Evolutionary conservation across 2,797 vertebrate genomes (phyloP).

Genomic region (Balearica regulorum): DNA sequence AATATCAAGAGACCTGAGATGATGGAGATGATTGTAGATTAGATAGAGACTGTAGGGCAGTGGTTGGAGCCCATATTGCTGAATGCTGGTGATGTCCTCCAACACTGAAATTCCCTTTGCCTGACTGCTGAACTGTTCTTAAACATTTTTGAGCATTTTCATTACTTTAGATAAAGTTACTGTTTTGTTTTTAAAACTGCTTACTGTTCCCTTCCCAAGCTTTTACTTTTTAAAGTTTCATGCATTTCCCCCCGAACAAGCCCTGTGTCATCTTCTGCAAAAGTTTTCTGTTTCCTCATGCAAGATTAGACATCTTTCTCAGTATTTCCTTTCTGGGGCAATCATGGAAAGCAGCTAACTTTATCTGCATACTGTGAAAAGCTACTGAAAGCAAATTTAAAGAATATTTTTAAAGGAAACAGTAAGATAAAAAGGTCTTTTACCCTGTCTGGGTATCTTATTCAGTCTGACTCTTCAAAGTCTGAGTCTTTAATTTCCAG

Average conservation of each 20-base stretch:
- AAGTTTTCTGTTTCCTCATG: not conserved
- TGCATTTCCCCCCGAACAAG: not conserved
- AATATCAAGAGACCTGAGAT: not conserved
- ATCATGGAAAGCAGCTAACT: not conserved
- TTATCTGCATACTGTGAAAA: not conserved
- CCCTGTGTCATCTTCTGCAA: not conserved
- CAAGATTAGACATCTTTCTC: not conserved
- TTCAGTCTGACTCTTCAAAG: constrained; percentile 23
- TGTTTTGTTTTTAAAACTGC: not conserved
- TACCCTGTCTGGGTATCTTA: not conserved
- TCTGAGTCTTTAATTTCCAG: constrained; percentile 14
- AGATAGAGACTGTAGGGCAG: not conserved
- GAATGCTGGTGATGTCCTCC: not conserved
- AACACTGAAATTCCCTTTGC: not conserved
- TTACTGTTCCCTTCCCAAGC: not conserved
- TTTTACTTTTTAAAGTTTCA: not conserved
- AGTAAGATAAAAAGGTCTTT: constrained; percentile 1
- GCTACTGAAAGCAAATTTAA: not conserved
- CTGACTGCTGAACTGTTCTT: not conserved
- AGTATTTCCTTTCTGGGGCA: not conserved
- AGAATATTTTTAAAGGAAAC: not conserved
- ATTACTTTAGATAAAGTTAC: not conserved
- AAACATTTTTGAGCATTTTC: not conserved
- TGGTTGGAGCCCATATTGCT: not conserved
- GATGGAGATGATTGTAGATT: not conserved